Evolutionary conservation across 2,797 vertebrate genomes (phyloP), one percentile per base, ranked within the genome.

Genomic region (Enteromius argenteus): DNA sequence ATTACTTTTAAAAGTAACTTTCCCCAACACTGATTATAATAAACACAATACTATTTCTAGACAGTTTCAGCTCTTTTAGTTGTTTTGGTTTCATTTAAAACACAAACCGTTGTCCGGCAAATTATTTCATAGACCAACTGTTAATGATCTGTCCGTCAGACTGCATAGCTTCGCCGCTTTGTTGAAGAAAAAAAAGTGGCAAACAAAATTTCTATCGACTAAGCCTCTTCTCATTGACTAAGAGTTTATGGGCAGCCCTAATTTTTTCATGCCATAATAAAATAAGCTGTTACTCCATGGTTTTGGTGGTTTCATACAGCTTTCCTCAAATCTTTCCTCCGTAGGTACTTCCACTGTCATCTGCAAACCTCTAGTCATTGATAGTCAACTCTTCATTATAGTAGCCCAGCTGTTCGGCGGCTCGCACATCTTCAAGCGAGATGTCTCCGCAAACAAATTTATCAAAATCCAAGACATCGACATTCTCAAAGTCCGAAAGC

Each of bases 391-490:
- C 71, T 99, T 98, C 86, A 94, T 99, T 87, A 96, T 99, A 69
- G 97, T 99, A 84, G 98, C 98, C 30, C 98, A 99, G 92, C 95
- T 99, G 17, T 99, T 99, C 74, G 97, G 97, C 21, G 98, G 98
- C 84, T 99, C 98, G 67, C 97, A 99, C 94, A 98, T 99, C 92
- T 99, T 98, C 92, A 99, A 99, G 92, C 95, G 98, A 81, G 98
- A 99, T 90, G 94, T 93, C 83, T 97, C 97, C 37, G 96, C 97
- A 80, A 97, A 98, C 93, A 98, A 98, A 88, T 99, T 99, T 91
- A 98, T 99, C 93, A 99, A 99, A 95, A 97, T 98, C 89, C 98
- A 99, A 93, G 98, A 98, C 93, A 98, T 99, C n/a, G 98, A 99
- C 93, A 97, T 98, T 89, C 95, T 98, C 85, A 97, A 95, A 93